Evolutionary conservation across 2,888 invertebrate species (phyloP).

Genomic region (Alentia gelatinosa): DNA sequence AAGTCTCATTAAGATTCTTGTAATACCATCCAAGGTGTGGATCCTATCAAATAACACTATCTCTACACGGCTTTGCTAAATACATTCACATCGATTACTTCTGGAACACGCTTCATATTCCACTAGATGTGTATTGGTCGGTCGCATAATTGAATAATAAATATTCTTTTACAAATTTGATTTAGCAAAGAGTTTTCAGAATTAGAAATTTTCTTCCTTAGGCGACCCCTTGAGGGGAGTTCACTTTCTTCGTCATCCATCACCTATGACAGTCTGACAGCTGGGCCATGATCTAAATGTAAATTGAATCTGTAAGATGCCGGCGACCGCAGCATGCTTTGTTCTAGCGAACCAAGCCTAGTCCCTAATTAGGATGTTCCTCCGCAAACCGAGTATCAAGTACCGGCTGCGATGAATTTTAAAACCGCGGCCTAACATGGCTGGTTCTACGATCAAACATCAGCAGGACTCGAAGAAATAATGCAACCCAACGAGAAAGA

Average conservation of each 20-base stretch:
- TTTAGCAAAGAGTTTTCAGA: neutral
- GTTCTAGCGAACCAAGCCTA: neutral
- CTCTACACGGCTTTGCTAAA: too few relatives aligned
- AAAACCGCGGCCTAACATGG: too few relatives aligned
- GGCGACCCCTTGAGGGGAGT: slow-evolving; percentile 2
- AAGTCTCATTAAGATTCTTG: too few relatives aligned
- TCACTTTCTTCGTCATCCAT: neutral
- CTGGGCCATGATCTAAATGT: slow-evolving; percentile 46
- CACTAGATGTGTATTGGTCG: neutral
- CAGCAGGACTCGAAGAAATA: too few relatives aligned
- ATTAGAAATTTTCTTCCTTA: neutral
- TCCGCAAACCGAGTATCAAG: neutral
- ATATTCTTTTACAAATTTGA: neutral
- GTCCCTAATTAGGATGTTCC: neutral
- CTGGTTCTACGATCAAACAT: too few relatives aligned
- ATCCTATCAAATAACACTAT: too few relatives aligned
- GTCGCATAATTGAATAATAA: neutral
- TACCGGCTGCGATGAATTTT: neutral
- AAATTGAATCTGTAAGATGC: slow-evolving; percentile 32
- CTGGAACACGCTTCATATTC: neutral
- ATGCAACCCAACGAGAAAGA: too few relatives aligned
- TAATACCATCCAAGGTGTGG: too few relatives aligned
- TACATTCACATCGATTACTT: too few relatives aligned
- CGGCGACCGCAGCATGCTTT: neutral
- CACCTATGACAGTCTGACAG: slow-evolving; percentile 5